Evolutionary conservation across 2,797 vertebrate genomes (phyloP).

Genomic region (Hephaestus fuliginosus): DNA sequence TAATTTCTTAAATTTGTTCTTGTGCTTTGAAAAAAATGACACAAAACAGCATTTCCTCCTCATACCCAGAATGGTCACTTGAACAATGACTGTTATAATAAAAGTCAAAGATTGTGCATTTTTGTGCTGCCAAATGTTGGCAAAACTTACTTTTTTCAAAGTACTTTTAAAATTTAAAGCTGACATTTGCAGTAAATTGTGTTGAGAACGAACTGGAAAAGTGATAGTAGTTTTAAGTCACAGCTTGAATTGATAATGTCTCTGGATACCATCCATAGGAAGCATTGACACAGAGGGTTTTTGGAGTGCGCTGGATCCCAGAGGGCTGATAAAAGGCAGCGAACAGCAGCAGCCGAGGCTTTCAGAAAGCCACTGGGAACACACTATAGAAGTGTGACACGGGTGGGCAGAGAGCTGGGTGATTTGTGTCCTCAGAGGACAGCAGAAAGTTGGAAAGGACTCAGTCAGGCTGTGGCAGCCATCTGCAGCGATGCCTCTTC

Average conservation of each 20-base stretch:
- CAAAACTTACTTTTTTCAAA: no score
- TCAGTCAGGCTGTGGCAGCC: constrained; percentile 55
- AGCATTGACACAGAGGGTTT: neutral
- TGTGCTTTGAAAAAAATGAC: neutral
- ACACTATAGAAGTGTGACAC: constrained; percentile 51
- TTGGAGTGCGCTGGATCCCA: constrained; percentile 44
- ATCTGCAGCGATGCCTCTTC: constrained; percentile 68
- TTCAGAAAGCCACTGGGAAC: constrained; percentile 54
- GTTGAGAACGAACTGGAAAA: neutral
- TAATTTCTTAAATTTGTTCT: neutral
- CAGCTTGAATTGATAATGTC: constrained; percentile 21
- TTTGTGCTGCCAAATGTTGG: no score
- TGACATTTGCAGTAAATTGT: neutral
- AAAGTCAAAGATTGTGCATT: no score
- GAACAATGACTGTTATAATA: no score
- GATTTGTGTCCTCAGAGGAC: constrained; percentile 75
- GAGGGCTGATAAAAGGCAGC: constrained; percentile 62
- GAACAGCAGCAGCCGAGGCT: constrained; percentile 59
- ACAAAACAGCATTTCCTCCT: neutral
- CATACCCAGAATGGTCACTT: neutral
- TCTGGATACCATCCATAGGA: constrained; percentile 22
- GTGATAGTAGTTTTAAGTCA: neutral
- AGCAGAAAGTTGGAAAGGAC: constrained; percentile 38
- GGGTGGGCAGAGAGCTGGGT: constrained; percentile 54
- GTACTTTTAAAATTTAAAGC: neutral